Conservation (phyloP, 2,888 invertebrate species). For the Leptopilina syphax region DNA sequence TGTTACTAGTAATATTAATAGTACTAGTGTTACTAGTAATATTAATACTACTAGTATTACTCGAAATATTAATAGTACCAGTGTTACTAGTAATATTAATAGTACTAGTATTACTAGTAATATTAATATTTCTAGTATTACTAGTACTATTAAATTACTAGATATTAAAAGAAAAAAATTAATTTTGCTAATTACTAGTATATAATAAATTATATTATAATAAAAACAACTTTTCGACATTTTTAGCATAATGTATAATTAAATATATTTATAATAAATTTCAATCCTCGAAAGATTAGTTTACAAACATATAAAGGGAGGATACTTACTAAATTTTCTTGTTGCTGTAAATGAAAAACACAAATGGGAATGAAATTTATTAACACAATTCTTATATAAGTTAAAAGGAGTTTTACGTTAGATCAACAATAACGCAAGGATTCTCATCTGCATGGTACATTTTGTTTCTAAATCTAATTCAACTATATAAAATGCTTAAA, state of each 20-base stretch:
- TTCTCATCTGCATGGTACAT: slow-evolving; percentile 28
- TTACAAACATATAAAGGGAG: slow-evolving; percentile 64
- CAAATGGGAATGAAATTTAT: slow-evolving; percentile 65
- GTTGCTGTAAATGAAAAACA: slow-evolving; percentile 80
- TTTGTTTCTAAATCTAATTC: slow-evolving; percentile 46
- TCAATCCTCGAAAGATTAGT: slow-evolving; percentile 13
- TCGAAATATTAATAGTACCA: too few relatives aligned
- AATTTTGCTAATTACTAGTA: too few relatives aligned
- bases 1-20: too few relatives aligned
- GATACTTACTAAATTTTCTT: slow-evolving; percentile 84
- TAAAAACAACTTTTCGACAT: neutral
- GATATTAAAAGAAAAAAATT: too few relatives aligned
- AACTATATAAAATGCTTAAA: slow-evolving; percentile 21
- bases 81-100: too few relatives aligned
- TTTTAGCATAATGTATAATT: neutral
- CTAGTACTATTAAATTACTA: too few relatives aligned
- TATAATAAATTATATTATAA: too few relatives aligned
- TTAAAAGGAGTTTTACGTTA: slow-evolving; percentile 41
- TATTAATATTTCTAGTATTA: too few relatives aligned
- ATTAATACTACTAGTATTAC: too few relatives aligned
- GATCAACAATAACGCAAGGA: slow-evolving; percentile 33
- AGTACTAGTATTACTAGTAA: too few relatives aligned
- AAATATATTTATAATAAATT: neutral
- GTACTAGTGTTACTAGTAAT: too few relatives aligned
- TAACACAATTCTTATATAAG: slow-evolving; percentile 52